phyloP scores from a whole-genome alignment of 2,888 invertebrate species.

The Drosophila diplacantha region DNA sequence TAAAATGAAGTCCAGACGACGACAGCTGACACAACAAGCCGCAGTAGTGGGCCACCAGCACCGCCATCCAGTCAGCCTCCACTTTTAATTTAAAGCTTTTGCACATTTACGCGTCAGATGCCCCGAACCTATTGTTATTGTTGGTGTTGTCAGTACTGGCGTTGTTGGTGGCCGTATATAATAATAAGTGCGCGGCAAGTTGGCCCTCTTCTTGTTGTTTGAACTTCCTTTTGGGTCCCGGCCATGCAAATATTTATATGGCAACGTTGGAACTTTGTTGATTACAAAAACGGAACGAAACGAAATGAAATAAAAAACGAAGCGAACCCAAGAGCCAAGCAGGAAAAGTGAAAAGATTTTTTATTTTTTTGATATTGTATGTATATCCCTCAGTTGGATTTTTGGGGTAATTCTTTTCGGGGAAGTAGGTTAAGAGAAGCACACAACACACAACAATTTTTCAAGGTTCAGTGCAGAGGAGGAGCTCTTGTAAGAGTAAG shows the following conservation, averaged over 20 bases:
- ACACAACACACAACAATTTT: constrained; percentile 31
- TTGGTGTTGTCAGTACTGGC: constrained; percentile 33
- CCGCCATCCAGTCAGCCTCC: neutral
- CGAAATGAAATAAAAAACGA: constrained; percentile 4
- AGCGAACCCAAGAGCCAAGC: constrained; percentile 9
- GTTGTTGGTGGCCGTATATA: constrained; percentile 42
- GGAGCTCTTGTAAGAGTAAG: constrained; percentile 27
- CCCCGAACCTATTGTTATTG: constrained; percentile 33
- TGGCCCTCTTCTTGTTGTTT: constrained; percentile 23
- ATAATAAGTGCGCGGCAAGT: constrained; percentile 54
- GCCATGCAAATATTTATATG: constrained; percentile 48
- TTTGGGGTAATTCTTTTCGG: constrained; percentile 8
- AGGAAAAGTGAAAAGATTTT: constrained; percentile 40
- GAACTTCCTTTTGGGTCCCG: constrained; percentile 22
- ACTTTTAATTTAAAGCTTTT: constrained; percentile 64
- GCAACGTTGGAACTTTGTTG: constrained; percentile 44
- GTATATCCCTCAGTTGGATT: constrained; percentile 24
- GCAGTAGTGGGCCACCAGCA: neutral
- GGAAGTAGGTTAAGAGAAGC: constrained; percentile 58
- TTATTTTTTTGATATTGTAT: neutral
- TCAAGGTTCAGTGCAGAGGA: constrained; percentile 58
- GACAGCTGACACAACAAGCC: constrained; percentile 59
- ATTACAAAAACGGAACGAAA: constrained; percentile 40
- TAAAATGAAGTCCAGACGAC: constrained; percentile 66
- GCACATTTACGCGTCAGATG: constrained; percentile 63